phyloP scores from a whole-genome alignment of 2,888 invertebrate genomes.

The Himalopsyche kuldschensis region DNA sequence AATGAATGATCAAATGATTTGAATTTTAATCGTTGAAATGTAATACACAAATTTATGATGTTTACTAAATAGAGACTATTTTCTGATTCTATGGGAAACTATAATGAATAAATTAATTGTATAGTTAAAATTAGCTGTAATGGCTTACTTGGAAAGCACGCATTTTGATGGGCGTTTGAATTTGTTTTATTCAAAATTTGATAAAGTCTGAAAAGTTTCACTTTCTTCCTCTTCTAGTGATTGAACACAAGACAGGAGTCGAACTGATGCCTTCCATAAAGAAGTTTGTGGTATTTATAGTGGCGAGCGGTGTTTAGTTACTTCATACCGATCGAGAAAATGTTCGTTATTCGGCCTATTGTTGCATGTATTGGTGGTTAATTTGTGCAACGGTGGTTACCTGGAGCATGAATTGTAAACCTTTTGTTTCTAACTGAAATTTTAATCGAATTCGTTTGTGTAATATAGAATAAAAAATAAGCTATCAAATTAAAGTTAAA shows the following conservation, averaged over 20 bases:
- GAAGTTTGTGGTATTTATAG: constrained; percentile 33
- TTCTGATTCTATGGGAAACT: no score
- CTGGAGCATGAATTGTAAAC: neutral
- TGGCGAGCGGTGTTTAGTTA: constrained; percentile 14
- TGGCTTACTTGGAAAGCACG: constrained; percentile 55
- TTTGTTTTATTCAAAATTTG: constrained; percentile 3
- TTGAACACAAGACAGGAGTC: constrained; percentile 50
- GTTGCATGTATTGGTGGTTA: constrained; percentile 3
- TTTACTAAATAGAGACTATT: no score
- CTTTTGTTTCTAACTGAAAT: neutral
- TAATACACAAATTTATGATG: no score
- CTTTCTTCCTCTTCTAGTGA: constrained; percentile 58
- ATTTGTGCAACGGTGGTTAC: neutral
- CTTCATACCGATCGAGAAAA: constrained; percentile 20
- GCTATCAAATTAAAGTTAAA: no score
- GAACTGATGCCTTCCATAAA: constrained; percentile 52
- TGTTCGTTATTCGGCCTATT: constrained; percentile 13
- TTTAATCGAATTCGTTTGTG: no score
- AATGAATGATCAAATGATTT: no score
- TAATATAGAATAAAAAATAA: no score
- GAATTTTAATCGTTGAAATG: no score
- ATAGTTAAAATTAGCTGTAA: no score
- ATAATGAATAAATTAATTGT: no score
- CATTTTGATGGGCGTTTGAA: constrained; percentile 46
- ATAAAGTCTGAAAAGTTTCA: constrained; percentile 42